phyloP scores from a whole-genome alignment of 35 echinoderm and acorn worm species.

The Apostichopus parvimensis region DNA sequence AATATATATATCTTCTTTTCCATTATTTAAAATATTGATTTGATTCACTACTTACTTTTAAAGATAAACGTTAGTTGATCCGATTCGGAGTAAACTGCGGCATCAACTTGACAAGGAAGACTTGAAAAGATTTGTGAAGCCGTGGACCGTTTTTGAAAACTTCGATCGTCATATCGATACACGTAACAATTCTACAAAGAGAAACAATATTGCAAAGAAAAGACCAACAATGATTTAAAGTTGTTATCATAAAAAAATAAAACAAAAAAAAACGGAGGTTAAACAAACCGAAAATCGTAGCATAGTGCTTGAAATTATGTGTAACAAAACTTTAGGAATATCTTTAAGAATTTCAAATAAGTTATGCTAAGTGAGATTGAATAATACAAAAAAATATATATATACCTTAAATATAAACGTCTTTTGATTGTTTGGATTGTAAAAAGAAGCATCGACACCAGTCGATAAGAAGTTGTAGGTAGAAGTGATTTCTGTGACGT shows the following conservation, averaged over 20 bases:
- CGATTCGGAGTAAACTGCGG: neutral
- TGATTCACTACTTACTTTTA: neutral
- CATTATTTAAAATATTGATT: too few relatives aligned
- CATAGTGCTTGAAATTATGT: too few relatives aligned
- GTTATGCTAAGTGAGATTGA: too few relatives aligned
- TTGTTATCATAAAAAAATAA: neutral
- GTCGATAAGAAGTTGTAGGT: conserved; percentile 7
- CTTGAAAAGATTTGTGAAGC: neutral
- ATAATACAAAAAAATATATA: too few relatives aligned
- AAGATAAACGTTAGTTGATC: neutral
- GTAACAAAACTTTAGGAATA: too few relatives aligned
- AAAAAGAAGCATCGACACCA: conserved; percentile 56
- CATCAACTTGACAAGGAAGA: neutral
- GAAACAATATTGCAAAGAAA: too few relatives aligned
- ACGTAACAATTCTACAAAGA: conserved; percentile 1
- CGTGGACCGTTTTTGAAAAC: neutral
- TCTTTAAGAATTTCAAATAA: too few relatives aligned
- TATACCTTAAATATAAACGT: conserved; percentile 66
- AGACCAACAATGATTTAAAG: neutral
- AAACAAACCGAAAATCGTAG: too few relatives aligned
- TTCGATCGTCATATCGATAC: neutral
- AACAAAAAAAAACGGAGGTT: neutral
- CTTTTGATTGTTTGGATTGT: conserved; percentile 49
- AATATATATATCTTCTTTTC: too few relatives aligned
- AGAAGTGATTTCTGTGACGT: conserved; percentile 14